Conservation (phyloP, 2,888 invertebrate species). For the Rambutsinella grinnellia region DNA sequence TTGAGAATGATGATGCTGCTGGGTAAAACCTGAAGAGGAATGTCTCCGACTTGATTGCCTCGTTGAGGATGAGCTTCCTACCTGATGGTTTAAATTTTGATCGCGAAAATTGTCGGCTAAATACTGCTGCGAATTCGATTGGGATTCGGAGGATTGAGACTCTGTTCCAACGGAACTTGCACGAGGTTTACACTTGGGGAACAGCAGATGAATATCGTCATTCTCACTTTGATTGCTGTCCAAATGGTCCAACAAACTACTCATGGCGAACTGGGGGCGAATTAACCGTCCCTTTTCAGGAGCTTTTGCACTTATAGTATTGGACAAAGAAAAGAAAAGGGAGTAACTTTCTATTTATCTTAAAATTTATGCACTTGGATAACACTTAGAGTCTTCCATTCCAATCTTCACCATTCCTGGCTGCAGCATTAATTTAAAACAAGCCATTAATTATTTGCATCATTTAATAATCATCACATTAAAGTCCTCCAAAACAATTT, state of each 20-base stretch:
- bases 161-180: slow-evolving; percentile 59
- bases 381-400: too few species aligned
- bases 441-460: too few species aligned
- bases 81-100: slow-evolving; percentile 48
- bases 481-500: too few species aligned
- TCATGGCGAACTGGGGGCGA: slow-evolving; percentile 66
- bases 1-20: slow-evolving; percentile 28
- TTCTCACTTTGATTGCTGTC: slow-evolving; percentile 70
- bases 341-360: neutral
- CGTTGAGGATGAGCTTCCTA: slow-evolving; percentile 34
- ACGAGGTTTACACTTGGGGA: slow-evolving; percentile 88
- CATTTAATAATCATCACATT: too few species aligned
- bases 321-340: neutral
- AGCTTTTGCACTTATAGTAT: neutral
- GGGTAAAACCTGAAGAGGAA: slow-evolving; percentile 46
- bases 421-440: too few species aligned
- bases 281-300: neutral
- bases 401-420: too few species aligned
- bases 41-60: slow-evolving; percentile 44
- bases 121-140: slow-evolving; percentile 57
- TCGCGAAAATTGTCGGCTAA: slow-evolving; percentile 53
- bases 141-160: slow-evolving; percentile 57
- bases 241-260: slow-evolving; percentile 69
- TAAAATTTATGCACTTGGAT: too few species aligned
- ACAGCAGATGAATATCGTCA: slow-evolving; percentile 86